Evolutionary conservation across 1,140 invertebrate genomes (phyloP).

Genomic region (Listronotus oregonensis): DNA sequence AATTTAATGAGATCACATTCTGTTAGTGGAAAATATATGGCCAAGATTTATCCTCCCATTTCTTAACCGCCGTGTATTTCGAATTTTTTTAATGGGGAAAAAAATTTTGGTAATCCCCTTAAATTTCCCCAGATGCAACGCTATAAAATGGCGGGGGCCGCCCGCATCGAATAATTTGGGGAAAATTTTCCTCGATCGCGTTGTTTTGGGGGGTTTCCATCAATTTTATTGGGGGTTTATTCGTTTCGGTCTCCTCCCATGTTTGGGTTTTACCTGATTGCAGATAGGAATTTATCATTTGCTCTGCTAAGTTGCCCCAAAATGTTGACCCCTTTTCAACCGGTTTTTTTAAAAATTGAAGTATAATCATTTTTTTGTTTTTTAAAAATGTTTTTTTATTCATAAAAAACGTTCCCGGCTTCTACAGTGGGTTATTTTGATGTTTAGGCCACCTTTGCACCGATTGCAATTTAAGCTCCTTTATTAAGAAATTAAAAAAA

Average conservation of each 20-base stretch:
- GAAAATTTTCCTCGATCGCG: slow-evolving; percentile 39
- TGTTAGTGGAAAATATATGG: slow-evolving; percentile 26
- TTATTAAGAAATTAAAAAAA: too few relatives aligned
- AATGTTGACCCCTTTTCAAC: background rate
- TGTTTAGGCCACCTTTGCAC: too few relatives aligned
- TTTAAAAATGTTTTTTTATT: too few relatives aligned
- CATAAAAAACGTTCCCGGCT: too few relatives aligned
- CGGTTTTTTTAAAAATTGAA: background rate
- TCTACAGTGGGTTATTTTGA: too few relatives aligned
- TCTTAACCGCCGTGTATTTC: slow-evolving; percentile 26
- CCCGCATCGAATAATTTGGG: slow-evolving; percentile 40
- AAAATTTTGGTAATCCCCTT: slow-evolving; percentile 42
- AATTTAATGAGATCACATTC: slow-evolving; percentile 35
- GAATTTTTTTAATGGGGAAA: slow-evolving; percentile 38
- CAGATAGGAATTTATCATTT: slow-evolving; percentile 18
- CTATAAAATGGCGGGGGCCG: slow-evolving; percentile 30
- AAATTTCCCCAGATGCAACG: slow-evolving; percentile 30
- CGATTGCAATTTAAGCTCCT: too few relatives aligned
- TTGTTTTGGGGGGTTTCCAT: slow-evolving; percentile 24
- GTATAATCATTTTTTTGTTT: too few relatives aligned
- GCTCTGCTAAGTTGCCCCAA: slow-evolving; percentile 11
- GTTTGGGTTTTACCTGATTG: slow-evolving; percentile 29
- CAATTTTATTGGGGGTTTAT: slow-evolving; percentile 44
- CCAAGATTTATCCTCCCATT: slow-evolving; percentile 32
- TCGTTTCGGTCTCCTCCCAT: slow-evolving; percentile 21